Percentiles rank a stretch among this genome's conserved stretches.
Conservation (phyloP, 2,888 invertebrate genomes). For the Chrysodeixis includens region DNA sequence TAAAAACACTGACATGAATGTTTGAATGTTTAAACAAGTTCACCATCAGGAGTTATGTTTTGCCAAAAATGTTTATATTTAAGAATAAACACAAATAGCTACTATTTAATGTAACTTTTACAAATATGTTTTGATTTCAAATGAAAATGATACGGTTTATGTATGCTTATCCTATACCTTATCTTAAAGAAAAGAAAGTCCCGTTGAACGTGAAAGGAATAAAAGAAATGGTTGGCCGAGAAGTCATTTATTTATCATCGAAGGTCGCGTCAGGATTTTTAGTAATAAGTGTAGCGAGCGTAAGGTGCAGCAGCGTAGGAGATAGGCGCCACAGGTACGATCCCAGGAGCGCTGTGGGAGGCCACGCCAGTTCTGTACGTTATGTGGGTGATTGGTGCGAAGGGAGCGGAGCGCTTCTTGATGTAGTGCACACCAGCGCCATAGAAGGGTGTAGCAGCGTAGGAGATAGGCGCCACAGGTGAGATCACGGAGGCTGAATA, state of each 20-base stretch:
- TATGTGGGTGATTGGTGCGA: conserved; percentile 12
- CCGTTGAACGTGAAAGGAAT: too few relatives aligned
- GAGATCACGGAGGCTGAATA: conserved; percentile 27
- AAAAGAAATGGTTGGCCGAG: not conserved
- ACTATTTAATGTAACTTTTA: too few relatives aligned
- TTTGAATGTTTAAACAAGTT: too few relatives aligned
- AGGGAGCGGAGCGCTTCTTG: conserved; percentile 79
- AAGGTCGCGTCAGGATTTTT: conserved; percentile 9
- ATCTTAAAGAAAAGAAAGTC: too few relatives aligned
- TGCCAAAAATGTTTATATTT: too few relatives aligned
- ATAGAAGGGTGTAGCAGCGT: conserved; percentile 19
- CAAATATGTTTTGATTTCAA: too few relatives aligned
- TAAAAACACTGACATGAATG: too few relatives aligned
- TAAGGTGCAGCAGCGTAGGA: conserved; percentile 22
- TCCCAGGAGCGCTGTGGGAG: conserved; percentile 26
- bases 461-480: conserved; percentile 32
- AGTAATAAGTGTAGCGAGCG: conserved; percentile 39
- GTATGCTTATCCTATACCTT: too few relatives aligned
- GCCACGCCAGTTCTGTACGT: conserved; percentile 32
- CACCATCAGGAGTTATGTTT: too few relatives aligned
- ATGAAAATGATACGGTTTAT: conserved; percentile 83
- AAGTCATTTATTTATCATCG: conserved; percentile 2
- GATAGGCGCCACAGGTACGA: conserved; percentile 27
- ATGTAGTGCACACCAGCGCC: conserved; percentile 67
- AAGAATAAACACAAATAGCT: too few relatives aligned